Evolutionary conservation across 2,113 vertebrate genomes (phyloP).

Genomic region (Phodopus roborovskii): DNA sequence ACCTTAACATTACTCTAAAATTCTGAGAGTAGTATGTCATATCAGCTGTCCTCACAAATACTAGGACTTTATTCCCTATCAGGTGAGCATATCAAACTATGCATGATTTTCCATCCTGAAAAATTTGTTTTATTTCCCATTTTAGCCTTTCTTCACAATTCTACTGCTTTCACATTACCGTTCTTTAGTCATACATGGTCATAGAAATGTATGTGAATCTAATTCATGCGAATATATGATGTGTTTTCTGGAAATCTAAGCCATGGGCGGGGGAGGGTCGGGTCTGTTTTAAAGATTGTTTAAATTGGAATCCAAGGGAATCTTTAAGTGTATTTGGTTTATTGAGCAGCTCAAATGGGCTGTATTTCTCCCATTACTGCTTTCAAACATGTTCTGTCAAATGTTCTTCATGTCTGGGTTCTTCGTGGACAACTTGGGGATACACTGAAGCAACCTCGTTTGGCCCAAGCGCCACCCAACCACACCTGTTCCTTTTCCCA

Average conservation of each 20-base stretch:
- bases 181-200: background rate
- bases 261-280: too few relatives aligned
- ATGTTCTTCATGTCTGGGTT: background rate
- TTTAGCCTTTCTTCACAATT: background rate
- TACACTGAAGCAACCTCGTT: background rate
- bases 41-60: constrained; percentile 15
- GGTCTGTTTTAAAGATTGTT: background rate
- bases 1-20: constrained; percentile 36
- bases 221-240: constrained; percentile 7
- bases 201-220: background rate
- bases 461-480: background rate
- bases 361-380: background rate
- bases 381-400: background rate
- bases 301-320: background rate
- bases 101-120: constrained; percentile 14
- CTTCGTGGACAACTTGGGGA: constrained; percentile 15
- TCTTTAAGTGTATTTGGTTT: constrained; percentile 20
- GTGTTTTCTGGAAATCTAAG: constrained; percentile 54
- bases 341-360: background rate
- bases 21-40: background rate
- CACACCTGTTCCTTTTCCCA: background rate
- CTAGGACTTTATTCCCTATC: background rate
- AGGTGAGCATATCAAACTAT: background rate
- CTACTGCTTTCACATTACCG: background rate
- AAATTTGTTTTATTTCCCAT: background rate